Conservation (phyloP, 2,888 invertebrate species). For the Bhutanitis thaidina region DNA sequence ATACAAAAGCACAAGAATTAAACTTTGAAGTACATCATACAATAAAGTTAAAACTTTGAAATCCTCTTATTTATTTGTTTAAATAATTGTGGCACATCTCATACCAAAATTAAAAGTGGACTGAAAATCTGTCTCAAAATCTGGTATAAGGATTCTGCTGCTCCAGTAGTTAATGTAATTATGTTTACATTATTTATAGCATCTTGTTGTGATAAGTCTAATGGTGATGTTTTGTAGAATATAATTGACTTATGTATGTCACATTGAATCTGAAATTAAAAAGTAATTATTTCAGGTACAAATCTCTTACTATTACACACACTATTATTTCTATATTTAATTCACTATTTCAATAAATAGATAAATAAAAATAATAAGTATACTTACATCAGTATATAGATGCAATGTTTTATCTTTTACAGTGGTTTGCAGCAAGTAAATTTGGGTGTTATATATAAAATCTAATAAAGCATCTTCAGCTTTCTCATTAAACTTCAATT, state of each 20-base stretch:
- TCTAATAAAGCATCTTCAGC: slow-evolving; percentile 53
- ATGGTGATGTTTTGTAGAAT: slow-evolving; percentile 59
- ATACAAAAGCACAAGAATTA: too few species aligned
- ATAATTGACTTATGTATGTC: slow-evolving; percentile 54
- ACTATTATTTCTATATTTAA: not conserved
- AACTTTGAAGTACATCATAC: too few species aligned
- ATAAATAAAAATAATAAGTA: not conserved
- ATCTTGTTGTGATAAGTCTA: slow-evolving; percentile 44
- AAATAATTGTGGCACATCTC: too few species aligned
- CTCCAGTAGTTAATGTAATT: slow-evolving; percentile 54
- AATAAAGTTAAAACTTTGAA: too few species aligned
- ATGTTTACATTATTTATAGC: slow-evolving; percentile 54
- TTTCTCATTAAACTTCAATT: slow-evolving; percentile 39
- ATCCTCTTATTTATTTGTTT: too few species aligned
- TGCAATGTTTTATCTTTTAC: slow-evolving; percentile 38
- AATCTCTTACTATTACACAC: not conserved
- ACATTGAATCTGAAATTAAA: slow-evolving; percentile 47
- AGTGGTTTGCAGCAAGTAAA: slow-evolving; percentile 49
- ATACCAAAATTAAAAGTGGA: slow-evolving; percentile 58
- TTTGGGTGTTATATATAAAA: slow-evolving; percentile 62
- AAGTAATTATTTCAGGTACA: not conserved
- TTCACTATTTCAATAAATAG: too few species aligned
- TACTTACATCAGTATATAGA: slow-evolving; percentile 26
- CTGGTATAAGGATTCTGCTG: slow-evolving; percentile 65
- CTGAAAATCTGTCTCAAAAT: slow-evolving; percentile 64